Evolutionary conservation across 2,113 vertebrate species (phyloP).

Genomic region (Gavia stellata): DNA sequence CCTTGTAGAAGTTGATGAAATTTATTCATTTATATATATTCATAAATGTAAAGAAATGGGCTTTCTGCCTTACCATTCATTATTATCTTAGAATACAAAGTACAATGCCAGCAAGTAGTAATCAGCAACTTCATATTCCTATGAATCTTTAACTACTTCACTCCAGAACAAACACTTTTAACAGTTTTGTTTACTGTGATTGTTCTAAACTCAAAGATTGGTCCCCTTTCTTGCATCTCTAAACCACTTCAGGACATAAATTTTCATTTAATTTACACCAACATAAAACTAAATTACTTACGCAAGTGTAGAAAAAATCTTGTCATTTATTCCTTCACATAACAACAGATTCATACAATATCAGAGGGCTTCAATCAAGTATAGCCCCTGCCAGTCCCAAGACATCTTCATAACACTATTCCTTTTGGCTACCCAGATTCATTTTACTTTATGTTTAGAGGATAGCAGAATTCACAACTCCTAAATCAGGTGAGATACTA

Average conservation of each 20-base stretch:
- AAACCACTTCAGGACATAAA: neutral
- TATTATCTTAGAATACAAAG: neutral
- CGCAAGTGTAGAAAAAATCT: neutral
- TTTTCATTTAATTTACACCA: neutral
- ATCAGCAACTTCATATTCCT: neutral
- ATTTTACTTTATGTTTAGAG: neutral
- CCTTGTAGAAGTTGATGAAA: neutral
- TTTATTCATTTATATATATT: neutral
- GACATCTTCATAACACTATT: neutral
- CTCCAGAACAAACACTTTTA: neutral
- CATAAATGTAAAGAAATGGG: constrained; percentile 15
- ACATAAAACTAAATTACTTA: neutral
- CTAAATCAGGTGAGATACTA: neutral
- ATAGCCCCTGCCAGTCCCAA: neutral
- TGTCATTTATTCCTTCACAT: neutral
- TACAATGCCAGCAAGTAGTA: constrained; percentile 1
- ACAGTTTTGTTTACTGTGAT: neutral
- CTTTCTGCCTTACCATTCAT: too few relatives aligned
- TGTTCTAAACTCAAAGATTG: neutral
- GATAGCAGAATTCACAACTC: neutral
- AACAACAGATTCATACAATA: neutral
- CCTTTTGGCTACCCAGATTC: neutral
- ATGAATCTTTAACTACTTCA: neutral
- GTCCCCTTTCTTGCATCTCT: neutral
- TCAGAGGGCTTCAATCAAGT: neutral